Conservation (phyloP, 2,888 invertebrate species). For the Crioceris asparagi region DNA sequence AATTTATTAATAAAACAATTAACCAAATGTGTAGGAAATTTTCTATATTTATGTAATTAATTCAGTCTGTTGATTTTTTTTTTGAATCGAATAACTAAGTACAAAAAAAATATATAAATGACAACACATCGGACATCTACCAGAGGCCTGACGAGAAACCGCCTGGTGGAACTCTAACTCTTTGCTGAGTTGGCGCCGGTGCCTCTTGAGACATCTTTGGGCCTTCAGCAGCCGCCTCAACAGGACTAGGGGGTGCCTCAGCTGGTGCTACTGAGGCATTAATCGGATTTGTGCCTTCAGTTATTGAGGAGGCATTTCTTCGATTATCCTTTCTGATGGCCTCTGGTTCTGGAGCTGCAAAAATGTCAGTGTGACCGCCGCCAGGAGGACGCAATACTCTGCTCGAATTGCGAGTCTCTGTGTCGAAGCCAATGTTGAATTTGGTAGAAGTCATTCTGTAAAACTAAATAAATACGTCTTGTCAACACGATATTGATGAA, state of each 20-base stretch:
- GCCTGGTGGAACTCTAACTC: slow-evolving; percentile 26
- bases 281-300: slow-evolving; percentile 24
- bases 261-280: slow-evolving; percentile 12
- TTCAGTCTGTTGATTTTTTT: no score
- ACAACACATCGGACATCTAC: no score
- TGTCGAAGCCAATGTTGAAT: slow-evolving; percentile 26
- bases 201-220: slow-evolving; percentile 6
- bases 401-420: slow-evolving; percentile 28
- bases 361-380: slow-evolving; percentile 40
- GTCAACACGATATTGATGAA: no score
- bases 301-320: slow-evolving; percentile 29
- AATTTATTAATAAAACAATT: no score
- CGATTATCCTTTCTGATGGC: slow-evolving; percentile 20
- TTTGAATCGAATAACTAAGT: no score
- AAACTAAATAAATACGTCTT: no score
- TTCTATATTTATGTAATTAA: no score
- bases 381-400: slow-evolving; percentile 42
- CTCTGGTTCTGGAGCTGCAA: slow-evolving; percentile 23
- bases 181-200: slow-evolving; percentile 12
- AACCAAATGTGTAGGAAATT: no score
- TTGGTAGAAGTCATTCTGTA: slow-evolving; percentile 36
- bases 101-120: no score
- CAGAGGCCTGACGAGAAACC: slow-evolving; percentile 29
- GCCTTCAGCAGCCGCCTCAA: slow-evolving; percentile 9
- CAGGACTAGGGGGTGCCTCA: slow-evolving; percentile 8